Base-by-base conservation (phyloP, 2,797 vertebrate genomes). In the Argya squamiceps region DNA sequence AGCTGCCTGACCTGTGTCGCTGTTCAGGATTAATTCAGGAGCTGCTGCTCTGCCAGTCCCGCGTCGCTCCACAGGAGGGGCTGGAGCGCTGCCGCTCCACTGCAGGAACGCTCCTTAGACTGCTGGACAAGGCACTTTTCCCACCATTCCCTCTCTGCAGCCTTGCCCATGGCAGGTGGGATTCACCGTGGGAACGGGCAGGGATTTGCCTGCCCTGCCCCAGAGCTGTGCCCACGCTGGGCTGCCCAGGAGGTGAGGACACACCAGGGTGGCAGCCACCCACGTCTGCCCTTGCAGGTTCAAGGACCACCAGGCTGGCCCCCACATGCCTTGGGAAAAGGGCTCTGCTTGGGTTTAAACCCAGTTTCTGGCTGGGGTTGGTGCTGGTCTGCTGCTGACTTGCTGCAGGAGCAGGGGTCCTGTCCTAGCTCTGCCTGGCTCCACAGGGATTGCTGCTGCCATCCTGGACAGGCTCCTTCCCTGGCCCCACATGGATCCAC, bases 181-280 rank as follows among this genome's bases (percentile, higher is more conserved):
- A 53, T 39, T 49, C 32, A 18, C 17, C 13, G 68, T 6, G 37
- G 71, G 47, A 43, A 3, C 1, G 2, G 41, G 37, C 80, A 60
- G 41, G 23, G 21, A 15, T 1, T 46, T 29, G n/a, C 46, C 65
- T 2, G 3, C 44, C 6, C 17, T 29, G 50, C 24, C 76, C 30
- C 5, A 6, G 30, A 1, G 68, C 68, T 4, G 9, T 67, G 79
- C 30, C 52, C 52, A 0, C 0, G 4, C 56, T 10, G 22, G 52
- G 56, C 58, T 69, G 63, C 58, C 64, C 24, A 0, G 3, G 30
- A 9, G 16, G 4, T 6, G 64, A 9, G 10, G 68, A 24, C 5
- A 7, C n/a, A 7, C n/a, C 1, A 20, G 22, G 30, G 19, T 20
- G 8, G 37, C 53, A 41, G 36, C 60, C 21, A 2, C 1, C 0